These are phyloP conservation scores for Falco peregrinus DNA, from an alignment of 2,797 vertebrate species.

Conservation along the genomic window DNA sequence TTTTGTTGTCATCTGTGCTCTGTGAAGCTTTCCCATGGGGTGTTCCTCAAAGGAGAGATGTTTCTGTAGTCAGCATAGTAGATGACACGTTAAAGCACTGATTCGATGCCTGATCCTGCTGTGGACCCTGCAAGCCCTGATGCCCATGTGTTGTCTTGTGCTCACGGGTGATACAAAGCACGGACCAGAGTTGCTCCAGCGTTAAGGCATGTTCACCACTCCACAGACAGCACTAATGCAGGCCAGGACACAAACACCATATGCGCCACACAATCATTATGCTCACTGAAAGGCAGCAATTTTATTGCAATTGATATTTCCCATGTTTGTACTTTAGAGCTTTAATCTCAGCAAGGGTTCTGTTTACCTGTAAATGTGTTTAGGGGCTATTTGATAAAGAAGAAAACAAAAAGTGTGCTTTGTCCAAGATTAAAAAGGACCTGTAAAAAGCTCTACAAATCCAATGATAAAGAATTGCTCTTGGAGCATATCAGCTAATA, in stretches of 20 bases:
- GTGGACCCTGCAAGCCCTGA: not conserved
- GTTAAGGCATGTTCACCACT: not conserved
- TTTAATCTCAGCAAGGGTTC: conserved; percentile 29
- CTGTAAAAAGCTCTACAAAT: not conserved
- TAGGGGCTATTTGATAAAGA: conserved; percentile 8
- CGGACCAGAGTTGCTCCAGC: not conserved
- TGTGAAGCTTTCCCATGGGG: not conserved
- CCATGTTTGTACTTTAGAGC: not conserved
- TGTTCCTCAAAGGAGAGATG: not conserved
- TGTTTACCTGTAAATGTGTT: conserved; percentile 10
- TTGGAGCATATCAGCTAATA: not conserved
- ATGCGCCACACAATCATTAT: not conserved
- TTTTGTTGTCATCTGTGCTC: not conserved
- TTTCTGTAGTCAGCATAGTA: not conserved
- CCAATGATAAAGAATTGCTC: not conserved
- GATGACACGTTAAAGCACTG: not conserved
- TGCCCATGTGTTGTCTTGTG: not conserved
- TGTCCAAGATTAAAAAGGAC: not conserved
- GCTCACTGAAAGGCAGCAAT: not conserved
- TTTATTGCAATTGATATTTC: conserved; percentile 39
- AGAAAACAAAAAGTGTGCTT: not conserved
- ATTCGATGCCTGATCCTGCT: not conserved
- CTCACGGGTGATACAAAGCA: not conserved
- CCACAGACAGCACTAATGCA: not conserved
- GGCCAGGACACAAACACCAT: not conserved